Evolutionary conservation across 2,113 vertebrate genomes (phyloP), one percentile per base, ranked within the genome.

Genomic region (Micronisus gabar): DNA sequence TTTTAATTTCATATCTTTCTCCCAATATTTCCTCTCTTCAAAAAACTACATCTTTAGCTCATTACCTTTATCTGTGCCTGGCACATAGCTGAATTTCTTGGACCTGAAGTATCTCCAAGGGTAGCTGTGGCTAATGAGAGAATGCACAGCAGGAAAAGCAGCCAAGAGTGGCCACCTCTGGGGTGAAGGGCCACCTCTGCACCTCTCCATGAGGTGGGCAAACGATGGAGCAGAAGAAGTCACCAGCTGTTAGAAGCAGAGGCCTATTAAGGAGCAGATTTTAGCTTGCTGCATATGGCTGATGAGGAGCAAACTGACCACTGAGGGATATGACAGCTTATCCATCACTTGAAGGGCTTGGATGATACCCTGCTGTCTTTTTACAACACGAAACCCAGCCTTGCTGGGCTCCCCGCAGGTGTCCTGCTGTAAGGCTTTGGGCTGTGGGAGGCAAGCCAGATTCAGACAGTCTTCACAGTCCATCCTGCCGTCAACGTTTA

Each of bases 301-400:
- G 0, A 26, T 14, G 65, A 78, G 80, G 47, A 78, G 10, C 3
- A 1, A 94, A 75, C 59, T 23, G 72, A 78, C 78, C 81, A 38
- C 82, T 78, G 93, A 88, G 86, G 80, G 76, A 40, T 84, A 13
- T 71, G 88, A 93, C 92, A 97, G 80, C 47, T 95, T 95, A 80
- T 96, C 71, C 52, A 58, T 96, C 93, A 73, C 67, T 55, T 76
- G 74, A 73, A 94, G 79, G 34, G 65, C 47, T 4, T 88, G 63
- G 34, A 73, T 45, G 56, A n/a, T n/a, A 30, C 40, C 81, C 63
- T 93, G 92, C 82, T 63, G 72, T 13, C 47, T 71, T 95, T 75
- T 73, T 74, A 71, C 36, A 95, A 43, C 17, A 26, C 1, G 2
- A 93, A 88, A 10, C 15, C 22, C 45, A 90, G 56, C 26, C 26